These are phyloP conservation scores for Drosophila paulistorum DNA, from an alignment of 1,140 invertebrate genomes.

Conservation along the genomic window DNA sequence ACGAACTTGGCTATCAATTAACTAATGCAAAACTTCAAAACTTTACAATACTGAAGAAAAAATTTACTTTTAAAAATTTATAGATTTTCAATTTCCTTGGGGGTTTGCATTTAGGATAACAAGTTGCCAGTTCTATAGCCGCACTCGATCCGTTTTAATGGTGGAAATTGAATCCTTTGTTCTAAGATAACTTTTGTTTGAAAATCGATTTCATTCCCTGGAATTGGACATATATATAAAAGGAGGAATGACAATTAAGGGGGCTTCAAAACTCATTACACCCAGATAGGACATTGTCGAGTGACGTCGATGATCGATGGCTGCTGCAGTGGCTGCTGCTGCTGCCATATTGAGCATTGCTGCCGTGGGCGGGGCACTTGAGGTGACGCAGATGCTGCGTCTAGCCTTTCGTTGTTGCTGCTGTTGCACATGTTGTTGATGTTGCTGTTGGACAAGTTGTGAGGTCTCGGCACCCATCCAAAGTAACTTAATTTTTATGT, in stretches of 20 bases:
- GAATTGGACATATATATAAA: conserved; percentile 3
- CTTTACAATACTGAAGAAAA: too few species aligned
- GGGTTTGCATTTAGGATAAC: too few species aligned
- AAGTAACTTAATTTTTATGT: conserved; percentile 63
- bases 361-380: conserved; percentile 66
- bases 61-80: too few species aligned
- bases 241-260: conserved; percentile 24
- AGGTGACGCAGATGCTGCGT: conserved; percentile 76
- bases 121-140: too few species aligned
- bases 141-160: too few species aligned
- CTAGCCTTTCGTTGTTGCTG: conserved; percentile 59
- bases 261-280: conserved; percentile 66
- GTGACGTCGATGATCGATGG: conserved; percentile 69
- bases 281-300: conserved; percentile 80
- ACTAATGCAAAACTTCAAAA: too few species aligned
- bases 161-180: too few species aligned
- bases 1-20: too few species aligned
- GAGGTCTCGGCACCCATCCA: conserved; percentile 72
- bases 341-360: conserved; percentile 54
- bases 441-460: conserved; percentile 33
- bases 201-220: conserved; percentile 47
- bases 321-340: conserved; percentile 34
- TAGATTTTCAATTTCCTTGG: too few species aligned
- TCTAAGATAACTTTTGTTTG: too few species aligned
- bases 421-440: conserved; percentile 56